phyloP scores from a whole-genome alignment of 2,113 vertebrate species.

The Upupa epops region DNA sequence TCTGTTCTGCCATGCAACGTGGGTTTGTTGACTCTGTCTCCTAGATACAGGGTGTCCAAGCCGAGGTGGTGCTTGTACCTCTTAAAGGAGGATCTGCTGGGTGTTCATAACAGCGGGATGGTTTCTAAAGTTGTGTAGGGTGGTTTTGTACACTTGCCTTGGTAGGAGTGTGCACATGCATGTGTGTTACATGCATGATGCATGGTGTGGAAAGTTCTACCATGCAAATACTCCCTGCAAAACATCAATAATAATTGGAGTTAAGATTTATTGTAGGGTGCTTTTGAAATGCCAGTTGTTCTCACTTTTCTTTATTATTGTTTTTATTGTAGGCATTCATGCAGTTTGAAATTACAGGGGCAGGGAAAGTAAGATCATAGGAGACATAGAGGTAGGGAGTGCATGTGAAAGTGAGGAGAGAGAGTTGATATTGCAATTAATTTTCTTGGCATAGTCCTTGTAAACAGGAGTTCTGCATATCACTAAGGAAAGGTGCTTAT shows the following conservation, averaged over 20 bases:
- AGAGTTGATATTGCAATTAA: neutral
- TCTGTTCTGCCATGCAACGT: neutral
- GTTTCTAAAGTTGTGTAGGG: neutral
- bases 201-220: neutral
- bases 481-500: neutral
- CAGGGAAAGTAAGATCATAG: neutral
- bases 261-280: neutral
- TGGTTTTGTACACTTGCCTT: neutral
- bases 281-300: neutral
- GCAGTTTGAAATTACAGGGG: neutral
- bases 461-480: neutral
- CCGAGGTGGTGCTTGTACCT: neutral
- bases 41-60: conserved; percentile 1
- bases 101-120: neutral
- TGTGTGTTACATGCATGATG: rapidly evolving
- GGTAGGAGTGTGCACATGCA: rapidly evolving
- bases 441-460: neutral
- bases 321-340: neutral
- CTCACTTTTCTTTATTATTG: neutral
- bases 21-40: conserved; percentile 48
- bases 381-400: neutral
- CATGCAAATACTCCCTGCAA: neutral
- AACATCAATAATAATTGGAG: neutral
- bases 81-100: neutral
- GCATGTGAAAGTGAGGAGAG: neutral